These are phyloP conservation scores for Bugulina stolonifera DNA, from an alignment of 2,888 invertebrate genomes.

Conservation along the genomic window DNA sequence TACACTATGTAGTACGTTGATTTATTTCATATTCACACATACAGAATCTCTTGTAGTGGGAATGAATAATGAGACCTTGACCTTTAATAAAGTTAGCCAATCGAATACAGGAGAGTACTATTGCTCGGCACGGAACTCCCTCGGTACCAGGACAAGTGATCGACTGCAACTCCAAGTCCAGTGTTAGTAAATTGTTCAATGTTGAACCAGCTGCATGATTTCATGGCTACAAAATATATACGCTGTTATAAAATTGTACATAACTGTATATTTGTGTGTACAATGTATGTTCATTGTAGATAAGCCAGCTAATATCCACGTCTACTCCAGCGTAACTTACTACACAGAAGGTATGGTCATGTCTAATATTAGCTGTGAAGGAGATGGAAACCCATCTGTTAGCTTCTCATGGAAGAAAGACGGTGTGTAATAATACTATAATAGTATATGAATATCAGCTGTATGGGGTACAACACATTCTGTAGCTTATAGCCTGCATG, in stretches of 20 bases:
- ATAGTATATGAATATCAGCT: too few species aligned
- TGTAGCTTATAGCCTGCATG: too few species aligned
- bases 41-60: conserved; percentile 6
- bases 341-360: conserved; percentile 6
- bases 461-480: too few species aligned
- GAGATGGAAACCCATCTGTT: neutral
- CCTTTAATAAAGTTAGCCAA: neutral
- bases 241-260: too few species aligned
- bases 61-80: neutral
- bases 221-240: too few species aligned
- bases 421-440: neutral
- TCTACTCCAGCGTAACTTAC: neutral
- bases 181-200: too few species aligned
- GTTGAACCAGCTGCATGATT: too few species aligned
- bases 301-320: neutral
- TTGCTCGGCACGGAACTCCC: conserved; percentile 5
- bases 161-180: neutral
- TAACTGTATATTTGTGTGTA: too few species aligned
- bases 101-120: neutral
- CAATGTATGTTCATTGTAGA: neutral
- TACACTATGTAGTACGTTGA: too few species aligned
- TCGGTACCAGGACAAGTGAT: conserved; percentile 1
- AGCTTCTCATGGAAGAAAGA: conserved; percentile 4
- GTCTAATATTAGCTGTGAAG: conserved; percentile 12
- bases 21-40: too few species aligned